Evolutionary conservation across 2,888 invertebrate genomes (phyloP).

Genomic region (Lochmaea capreae): DNA sequence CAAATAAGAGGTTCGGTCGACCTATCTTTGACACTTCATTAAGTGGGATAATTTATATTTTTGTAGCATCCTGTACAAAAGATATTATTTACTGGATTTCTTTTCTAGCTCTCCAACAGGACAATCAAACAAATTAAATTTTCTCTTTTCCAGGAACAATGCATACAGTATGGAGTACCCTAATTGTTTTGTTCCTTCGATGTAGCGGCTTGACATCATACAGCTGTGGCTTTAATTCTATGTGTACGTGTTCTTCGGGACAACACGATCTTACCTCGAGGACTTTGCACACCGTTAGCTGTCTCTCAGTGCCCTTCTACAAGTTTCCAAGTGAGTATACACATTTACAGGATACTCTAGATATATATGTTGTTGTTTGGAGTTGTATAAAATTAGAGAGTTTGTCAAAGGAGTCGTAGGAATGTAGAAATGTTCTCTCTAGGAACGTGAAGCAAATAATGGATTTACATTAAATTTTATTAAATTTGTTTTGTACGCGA

Average conservation of each 20-base stretch:
- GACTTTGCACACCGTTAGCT: constrained; percentile 70
- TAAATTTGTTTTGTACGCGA: background rate
- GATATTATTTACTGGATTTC: background rate
- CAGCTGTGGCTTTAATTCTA: constrained; percentile 75
- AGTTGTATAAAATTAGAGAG: background rate
- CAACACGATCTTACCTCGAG: constrained; percentile 64
- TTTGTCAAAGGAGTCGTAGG: background rate
- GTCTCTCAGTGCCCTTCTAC: constrained; percentile 79
- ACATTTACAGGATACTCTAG: background rate
- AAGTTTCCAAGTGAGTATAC: constrained; percentile 74
- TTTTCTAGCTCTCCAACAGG: background rate
- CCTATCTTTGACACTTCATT: no score
- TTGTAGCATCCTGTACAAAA: no score
- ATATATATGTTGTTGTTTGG: constrained; percentile 1
- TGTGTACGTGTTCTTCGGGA: constrained; percentile 76
- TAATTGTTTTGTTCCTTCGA: constrained; percentile 56
- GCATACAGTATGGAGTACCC: constrained; percentile 57
- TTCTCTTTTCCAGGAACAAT: constrained; percentile 49
- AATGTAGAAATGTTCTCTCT: background rate
- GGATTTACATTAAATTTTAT: background rate
- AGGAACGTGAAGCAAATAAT: background rate
- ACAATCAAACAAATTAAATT: background rate
- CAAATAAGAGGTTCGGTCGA: no score
- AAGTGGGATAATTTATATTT: no score
- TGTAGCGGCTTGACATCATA: constrained; percentile 58